Conservation (phyloP, 1,140 invertebrate genomes). For the Heterodera schachtii region DNA sequence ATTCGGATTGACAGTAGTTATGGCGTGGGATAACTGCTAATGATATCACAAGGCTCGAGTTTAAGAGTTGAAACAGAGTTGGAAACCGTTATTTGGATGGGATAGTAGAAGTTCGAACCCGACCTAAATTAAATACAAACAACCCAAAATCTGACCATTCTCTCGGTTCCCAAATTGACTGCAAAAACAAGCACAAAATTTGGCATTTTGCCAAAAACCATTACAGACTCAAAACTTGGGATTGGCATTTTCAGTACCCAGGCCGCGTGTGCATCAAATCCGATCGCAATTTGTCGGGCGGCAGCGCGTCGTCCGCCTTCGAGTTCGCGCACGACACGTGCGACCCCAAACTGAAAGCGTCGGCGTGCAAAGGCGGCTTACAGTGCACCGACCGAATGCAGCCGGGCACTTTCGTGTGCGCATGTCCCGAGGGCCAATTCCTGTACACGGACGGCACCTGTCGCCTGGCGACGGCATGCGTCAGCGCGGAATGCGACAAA, state of each 20-base stretch:
- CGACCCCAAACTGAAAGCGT: conserved; percentile 13
- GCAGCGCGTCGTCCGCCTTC: background rate
- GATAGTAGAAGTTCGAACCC: too few relatives aligned
- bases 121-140: too few relatives aligned
- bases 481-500: conserved; percentile 56
- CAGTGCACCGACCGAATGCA: conserved; percentile 18
- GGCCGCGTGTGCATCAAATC: conserved; percentile 63
- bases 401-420: conserved; percentile 16
- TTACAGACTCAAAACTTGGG: too few relatives aligned
- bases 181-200: too few relatives aligned
- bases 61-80: too few relatives aligned
- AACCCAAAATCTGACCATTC: too few relatives aligned
- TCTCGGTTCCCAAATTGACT: too few relatives aligned
- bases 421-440: conserved; percentile 58
- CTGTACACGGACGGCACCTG: conserved; percentile 59
- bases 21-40: too few relatives aligned
- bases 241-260: conserved; percentile 46
- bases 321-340: conserved; percentile 30
- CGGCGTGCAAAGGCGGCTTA: conserved; percentile 24
- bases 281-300: conserved; percentile 24
- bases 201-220: too few relatives aligned
- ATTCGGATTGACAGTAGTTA: too few relatives aligned
- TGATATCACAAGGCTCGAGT: too few relatives aligned
- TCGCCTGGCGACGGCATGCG: conserved; percentile 53
- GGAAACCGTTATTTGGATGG: too few relatives aligned